Conservation (phyloP, 2,797 vertebrate species). For the Argentina silus region DNA sequence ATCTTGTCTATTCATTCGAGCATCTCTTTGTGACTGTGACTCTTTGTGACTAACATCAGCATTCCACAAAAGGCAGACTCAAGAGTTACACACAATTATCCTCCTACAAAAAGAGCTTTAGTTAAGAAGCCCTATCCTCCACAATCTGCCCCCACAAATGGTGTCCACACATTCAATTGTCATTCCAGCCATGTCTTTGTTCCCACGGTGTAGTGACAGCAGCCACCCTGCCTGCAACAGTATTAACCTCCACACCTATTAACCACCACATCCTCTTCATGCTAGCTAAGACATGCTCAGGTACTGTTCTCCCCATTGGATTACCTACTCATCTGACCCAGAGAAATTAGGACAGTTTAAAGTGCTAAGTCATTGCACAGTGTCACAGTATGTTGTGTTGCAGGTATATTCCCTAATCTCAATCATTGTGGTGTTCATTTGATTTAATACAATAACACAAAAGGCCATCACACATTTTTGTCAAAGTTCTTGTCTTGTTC, state of each 20-base stretch:
- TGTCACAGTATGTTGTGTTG: too few species aligned
- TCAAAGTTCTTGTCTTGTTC: too few species aligned
- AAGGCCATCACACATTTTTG: too few species aligned
- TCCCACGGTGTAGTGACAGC: not conserved
- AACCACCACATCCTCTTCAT: not conserved
- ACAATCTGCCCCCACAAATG: not conserved
- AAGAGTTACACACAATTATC: not conserved
- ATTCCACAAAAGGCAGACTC: not conserved
- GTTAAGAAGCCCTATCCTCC: not conserved
- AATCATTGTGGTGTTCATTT: too few species aligned
- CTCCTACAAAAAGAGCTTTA: not conserved
- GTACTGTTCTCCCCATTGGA: not conserved
- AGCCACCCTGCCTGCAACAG: not conserved
- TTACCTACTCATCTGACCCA: not conserved
- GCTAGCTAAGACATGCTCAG: too few species aligned
- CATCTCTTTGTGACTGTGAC: too few species aligned
- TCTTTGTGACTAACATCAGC: not conserved
- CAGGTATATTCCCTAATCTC: too few species aligned
- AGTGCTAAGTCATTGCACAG: too few species aligned
- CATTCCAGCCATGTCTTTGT: slow-evolving; percentile 6
- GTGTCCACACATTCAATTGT: not conserved
- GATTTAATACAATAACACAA: too few species aligned
- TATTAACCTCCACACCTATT: not conserved
- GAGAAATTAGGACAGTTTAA: too few species aligned
- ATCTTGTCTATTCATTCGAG: not conserved